These are phyloP conservation scores for Ataeniobius toweri DNA, from an alignment of 2,797 vertebrate species.

Conservation along the genomic window DNA sequence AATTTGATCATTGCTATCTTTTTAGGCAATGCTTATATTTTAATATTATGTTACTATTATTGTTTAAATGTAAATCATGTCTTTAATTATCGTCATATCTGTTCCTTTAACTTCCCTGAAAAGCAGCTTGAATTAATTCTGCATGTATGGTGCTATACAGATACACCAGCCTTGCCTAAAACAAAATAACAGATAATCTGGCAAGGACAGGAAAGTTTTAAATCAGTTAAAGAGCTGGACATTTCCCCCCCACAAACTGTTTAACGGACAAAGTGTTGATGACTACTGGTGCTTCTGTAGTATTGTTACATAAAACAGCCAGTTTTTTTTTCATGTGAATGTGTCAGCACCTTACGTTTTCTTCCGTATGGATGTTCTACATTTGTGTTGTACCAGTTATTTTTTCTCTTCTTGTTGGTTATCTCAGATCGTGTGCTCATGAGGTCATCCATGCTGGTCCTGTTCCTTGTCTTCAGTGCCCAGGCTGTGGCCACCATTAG, in stretches of 20 bases:
- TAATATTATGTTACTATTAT: not conserved
- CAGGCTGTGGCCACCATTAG: constrained; percentile 85
- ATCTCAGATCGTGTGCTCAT: constrained; percentile 83
- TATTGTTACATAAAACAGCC: not conserved
- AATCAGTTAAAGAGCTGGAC: not conserved
- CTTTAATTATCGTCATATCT: not conserved
- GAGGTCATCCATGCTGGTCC: constrained; percentile 93
- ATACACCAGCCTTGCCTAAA: not conserved
- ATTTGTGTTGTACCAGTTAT: constrained; percentile 5
- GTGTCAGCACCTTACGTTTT: not conserved
- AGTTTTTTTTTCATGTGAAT: not conserved
- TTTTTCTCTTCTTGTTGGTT: constrained; percentile 8
- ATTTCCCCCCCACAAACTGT: too few species aligned
- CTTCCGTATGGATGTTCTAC: not conserved
- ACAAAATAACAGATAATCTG: not conserved
- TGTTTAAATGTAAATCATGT: not conserved
- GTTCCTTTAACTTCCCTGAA: not conserved
- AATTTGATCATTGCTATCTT: not conserved
- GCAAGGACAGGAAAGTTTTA: not conserved
- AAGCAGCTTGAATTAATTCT: not conserved
- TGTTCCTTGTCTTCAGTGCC: constrained; percentile 91
- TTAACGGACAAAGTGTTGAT: not conserved
- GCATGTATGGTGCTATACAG: not conserved
- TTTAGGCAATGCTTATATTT: not conserved
- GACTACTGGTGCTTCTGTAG: not conserved